Base-by-base conservation (phyloP, 2,113 vertebrate species). In the Pomatorhinus ruficollis region DNA sequence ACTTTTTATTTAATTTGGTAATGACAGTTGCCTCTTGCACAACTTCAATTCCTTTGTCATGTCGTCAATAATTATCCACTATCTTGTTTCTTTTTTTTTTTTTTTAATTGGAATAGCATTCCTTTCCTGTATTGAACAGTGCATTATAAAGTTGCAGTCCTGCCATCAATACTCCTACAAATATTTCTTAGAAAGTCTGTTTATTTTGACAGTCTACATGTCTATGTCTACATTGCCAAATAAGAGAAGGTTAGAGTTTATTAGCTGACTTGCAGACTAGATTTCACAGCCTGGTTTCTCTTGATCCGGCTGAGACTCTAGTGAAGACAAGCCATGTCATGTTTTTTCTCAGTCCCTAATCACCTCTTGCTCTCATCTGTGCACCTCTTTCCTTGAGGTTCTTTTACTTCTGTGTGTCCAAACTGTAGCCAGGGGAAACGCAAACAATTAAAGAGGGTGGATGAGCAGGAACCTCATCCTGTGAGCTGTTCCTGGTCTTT, bases 41-140 rank as follows among this genome's bases (percentile, higher is more conserved):
- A 66, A 44, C 44, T 75, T 39, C 45, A 49, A 44, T 27, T 60
- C 4, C 64, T 75, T 37, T 60, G 5, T 45, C 37, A 19, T 40
- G 5, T 14, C 52, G 16, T 52, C 24, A 77, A 33, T 8, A 59
- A 8, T 47, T n/a, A 39, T 10, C 7, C 15, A 40, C 28, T 45
- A n/a, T 2, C 45, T 45, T 23, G 40, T 8, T 44, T 7, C 0
- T 5, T 18, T 22, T 25, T 14, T 27, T 22, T 6, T 10, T 33
- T 39, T 24, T 31, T 59, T 11, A 10, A 31, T n/a, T 66, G 8
- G 2, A 60, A 52, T 50, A 54, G 3, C 11, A 16, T 60, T 64
- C 1, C 13, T 50, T 50, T 20, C 18, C 28, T n/a, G 10, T 2
- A 17, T 10, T 50, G 16, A 40, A 72, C 24, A 35, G 16, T 11